Base-by-base conservation (phyloP, 2,113 vertebrate species). In the Micronycteris hirsuta region DNA sequence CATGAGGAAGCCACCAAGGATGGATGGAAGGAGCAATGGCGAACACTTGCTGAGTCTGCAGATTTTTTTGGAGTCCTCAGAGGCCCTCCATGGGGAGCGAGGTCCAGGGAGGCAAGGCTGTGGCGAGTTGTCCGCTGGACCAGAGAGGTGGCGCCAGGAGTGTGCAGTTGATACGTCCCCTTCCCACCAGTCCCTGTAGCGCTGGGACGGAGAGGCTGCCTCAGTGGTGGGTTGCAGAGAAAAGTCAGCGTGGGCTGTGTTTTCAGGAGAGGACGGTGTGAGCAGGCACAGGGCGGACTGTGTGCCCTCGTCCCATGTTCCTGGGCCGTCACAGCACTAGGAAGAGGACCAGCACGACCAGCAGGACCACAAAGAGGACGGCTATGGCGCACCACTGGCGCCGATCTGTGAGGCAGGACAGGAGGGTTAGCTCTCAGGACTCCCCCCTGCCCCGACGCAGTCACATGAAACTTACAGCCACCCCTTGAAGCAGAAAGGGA, bases 331-430 rank as follows among this genome's bases (percentile, higher is more conserved):
- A 99, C 98, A 99, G 99, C 95, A 99, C 97, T 22, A 99, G 97
- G 97, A 99, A 99, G 95, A 99, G 99, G 96, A 99, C 97, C 97
- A 99, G 97, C 98, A 99, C 98, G 13, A 99, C 98, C 89, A 99
- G 94, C 92, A 99, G 98, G 97, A 99, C 98, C 24, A 96, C 84
- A 0, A 99, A 98, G 95, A 99, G 98, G 95, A 99, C 4, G 0
- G 99, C 98, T 14, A 99, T 99, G 56, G 99, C 99, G 83, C 99
- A 99, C 99, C 99, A 99, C 98, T 99, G 99, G 76, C 99, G 99
- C 33, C 99, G 99, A 97, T 99, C 99, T 99, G 98, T n/a, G 98
- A 98, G 91, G 94, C 89, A 97, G 96, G 92, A 96, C 88, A 93
- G 5, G 20, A 0, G 7, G 47, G 3, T 98, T 80, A 98, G 86